Evolutionary conservation across 37 sponge, comb jelly and placozoan species (phyloP).

Genomic region (Hexactinellida sp.): DNA sequence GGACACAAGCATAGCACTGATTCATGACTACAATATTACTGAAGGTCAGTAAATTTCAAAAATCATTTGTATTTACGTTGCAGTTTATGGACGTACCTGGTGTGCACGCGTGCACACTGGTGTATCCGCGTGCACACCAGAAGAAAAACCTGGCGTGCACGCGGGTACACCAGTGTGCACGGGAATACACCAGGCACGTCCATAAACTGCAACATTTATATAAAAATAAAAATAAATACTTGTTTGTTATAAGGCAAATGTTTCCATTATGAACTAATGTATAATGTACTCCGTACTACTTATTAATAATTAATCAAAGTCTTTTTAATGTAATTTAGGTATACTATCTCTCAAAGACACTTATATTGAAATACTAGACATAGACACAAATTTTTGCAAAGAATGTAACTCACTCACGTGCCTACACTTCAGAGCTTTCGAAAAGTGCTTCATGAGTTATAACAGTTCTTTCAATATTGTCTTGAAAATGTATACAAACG

Average conservation of each 20-base stretch:
- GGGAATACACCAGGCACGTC: no score
- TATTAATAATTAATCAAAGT: no score
- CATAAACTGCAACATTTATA: no score
- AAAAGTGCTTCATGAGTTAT: neutral
- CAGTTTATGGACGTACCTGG: no score
- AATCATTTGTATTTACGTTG: neutral
- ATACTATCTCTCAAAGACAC: neutral
- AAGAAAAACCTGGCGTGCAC: no score
- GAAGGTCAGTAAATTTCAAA: neutral
- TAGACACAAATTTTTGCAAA: neutral
- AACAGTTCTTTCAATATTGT: neutral
- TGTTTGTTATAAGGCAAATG: no score
- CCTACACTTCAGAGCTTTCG: neutral
- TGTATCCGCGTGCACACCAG: no score
- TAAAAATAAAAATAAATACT: neutral
- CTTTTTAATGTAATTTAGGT: no score
- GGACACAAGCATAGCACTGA: neutral
- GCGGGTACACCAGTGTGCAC: no score
- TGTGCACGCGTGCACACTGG: no score
- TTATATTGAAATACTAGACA: neutral
- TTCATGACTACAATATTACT: neutral
- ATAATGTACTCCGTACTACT: no score
- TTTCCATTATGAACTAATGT: no score
- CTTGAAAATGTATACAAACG: neutral
- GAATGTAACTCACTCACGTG: neutral